Base-by-base conservation (phyloP, 2,888 invertebrate species). In the Acanthosepion esculentum region DNA sequence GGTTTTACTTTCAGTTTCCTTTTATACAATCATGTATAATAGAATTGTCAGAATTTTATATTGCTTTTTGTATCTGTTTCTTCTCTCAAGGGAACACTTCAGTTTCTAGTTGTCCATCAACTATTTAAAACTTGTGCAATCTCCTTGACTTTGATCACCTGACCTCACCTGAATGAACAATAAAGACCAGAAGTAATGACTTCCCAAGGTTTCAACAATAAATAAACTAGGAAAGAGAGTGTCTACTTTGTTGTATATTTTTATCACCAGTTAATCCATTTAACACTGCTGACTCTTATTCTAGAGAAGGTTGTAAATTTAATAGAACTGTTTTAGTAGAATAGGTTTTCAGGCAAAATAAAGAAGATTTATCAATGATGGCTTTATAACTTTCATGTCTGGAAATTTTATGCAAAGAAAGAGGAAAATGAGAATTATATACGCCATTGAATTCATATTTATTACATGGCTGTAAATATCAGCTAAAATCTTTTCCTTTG, bases 81-180 rank as follows among this genome's bases (percentile, higher is more conserved):
- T 33, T 78, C 78, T 78, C 78, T 78, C 78, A 18, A 78, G 78
- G n/a, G 78, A 78, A 33, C 78, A 78, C 78, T 78, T 78, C n/a
- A 78, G n/a, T 78, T 78, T n/a, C 78, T 78, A n/a, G n/a, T 78
- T 78, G 78, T 78, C n/a, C 78, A 78, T 78, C 78, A n/a, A 78
- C 78, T 15, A 78, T 78, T 78, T 78, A 7, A 78, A 78, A 33
- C 78, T n/a, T 33, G 3, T n/a, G 78, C n/a, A 33, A 78, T 78
- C 78, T 78, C 78, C 33, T 78, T 78, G n/a, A 78, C 78, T 78
- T 33, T 78, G 78, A 78, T 78, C 78, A 78, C 78, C 78, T 78
- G 78, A n/a, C n/a, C 78, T 78, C 78, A 78, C 78, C 78, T n/a
- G 10, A n/a, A 78, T 33, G n/a, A n/a, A 33, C 78, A n/a, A 78